Base-by-base conservation (phyloP, 2,113 vertebrate species). In the Scalopus aquaticus region DNA sequence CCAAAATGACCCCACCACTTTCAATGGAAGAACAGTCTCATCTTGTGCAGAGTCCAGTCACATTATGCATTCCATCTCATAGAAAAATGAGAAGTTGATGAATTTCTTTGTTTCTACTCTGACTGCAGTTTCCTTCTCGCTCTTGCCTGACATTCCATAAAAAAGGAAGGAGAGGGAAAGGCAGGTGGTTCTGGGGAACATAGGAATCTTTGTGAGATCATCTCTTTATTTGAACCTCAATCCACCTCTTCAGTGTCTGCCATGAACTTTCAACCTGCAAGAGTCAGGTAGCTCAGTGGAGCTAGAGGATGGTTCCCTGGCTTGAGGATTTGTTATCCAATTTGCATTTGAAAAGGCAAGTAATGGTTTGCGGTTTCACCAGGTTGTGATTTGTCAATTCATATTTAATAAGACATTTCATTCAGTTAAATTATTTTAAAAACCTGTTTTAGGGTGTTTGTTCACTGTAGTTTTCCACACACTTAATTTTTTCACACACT, bases 311-410 rank as follows among this genome's bases (percentile, higher is more conserved):
- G 35, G 15, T 49, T 37, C 24, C 51, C 10, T 44, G 22, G 69
- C 54, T 91, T 91, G 85, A 77, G 82, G 62, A 82, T 86, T 87
- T 81, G 19, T 39, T 86, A 44, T 64, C 30, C 17, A 78, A 46
- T 72, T 91, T 76, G 32, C 70, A 20, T 56, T 91, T 87, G 82
- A 91, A 96, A 92, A 79, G 42, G 42, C 56, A 91, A 72, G 37
- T 74, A 90, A 83, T 79, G 64, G n/a, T 67, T 78, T 95, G 19
- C 22, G 51, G 37, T 81, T 95, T 93, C 16, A 87, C 49, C 19
- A 73, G 8, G 5, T 49, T 85, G 16, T 60, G 32, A 82, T 42
- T 82, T 91, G 24, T 81, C n/a, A 70, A 60, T 56, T 92, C 88
- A 91, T 76, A 88, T 58, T 90, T 91, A 80, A 37, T 70, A 81